These are phyloP conservation scores for Myotis daubentonii DNA, from an alignment of 2,797 vertebrate genomes.

Conservation along the genomic window DNA sequence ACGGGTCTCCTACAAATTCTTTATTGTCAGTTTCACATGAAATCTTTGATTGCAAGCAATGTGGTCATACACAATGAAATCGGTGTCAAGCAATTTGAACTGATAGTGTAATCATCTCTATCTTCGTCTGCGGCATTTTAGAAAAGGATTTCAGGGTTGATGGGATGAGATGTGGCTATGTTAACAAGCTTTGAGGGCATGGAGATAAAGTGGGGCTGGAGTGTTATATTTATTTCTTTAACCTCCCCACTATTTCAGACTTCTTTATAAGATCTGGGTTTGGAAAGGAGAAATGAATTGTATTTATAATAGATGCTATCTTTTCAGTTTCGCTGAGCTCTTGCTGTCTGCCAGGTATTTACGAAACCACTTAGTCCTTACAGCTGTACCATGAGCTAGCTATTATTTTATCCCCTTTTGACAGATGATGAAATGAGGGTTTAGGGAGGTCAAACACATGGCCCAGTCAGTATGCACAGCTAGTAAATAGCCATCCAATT, in stretches of 20 bases:
- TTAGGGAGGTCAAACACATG: constrained; percentile 41
- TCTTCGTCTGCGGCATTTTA: background rate
- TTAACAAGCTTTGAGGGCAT: background rate
- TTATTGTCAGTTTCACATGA: background rate
- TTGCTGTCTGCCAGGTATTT: background rate
- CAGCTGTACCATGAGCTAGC: background rate
- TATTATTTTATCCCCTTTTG: constrained; percentile 29
- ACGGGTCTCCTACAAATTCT: background rate
- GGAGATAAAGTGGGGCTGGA: background rate
- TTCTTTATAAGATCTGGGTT: constrained; percentile 28
- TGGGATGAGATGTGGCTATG: background rate
- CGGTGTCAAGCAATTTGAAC: background rate
- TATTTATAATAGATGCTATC: constrained; percentile 25
- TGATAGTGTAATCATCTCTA: background rate
- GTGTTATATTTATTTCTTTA: background rate
- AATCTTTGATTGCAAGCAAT: constrained; percentile 38
- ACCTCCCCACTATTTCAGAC: background rate
- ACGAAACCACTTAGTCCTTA: background rate
- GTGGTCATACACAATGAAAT: background rate
- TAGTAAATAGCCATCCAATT: constrained; percentile 13
- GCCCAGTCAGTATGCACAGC: background rate
- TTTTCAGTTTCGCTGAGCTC: constrained; percentile 35
- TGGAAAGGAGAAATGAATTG: background rate
- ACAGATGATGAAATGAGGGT: constrained; percentile 37
- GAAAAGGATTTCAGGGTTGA: background rate